Percentiles rank a stretch among this genome's conserved stretches.
These are phyloP conservation scores for Argyresthia goedartella DNA, from an alignment of 2,888 invertebrate genomes.

Conservation along the genomic window DNA sequence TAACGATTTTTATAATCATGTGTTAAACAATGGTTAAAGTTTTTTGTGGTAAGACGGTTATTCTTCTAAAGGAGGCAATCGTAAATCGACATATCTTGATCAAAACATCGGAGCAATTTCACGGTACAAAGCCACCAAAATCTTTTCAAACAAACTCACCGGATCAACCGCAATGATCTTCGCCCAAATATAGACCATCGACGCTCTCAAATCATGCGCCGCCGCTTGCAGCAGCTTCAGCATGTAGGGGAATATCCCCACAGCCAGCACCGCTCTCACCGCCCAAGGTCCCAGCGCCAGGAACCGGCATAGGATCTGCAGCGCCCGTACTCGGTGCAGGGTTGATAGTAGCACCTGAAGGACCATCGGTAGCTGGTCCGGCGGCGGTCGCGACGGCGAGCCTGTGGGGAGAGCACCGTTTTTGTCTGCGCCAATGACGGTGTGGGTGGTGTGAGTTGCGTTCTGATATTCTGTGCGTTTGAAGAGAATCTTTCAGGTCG, in stretches of 20 bases:
- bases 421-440: too few species aligned
- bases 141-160: slow-evolving; percentile 62
- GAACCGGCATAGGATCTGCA: slow-evolving; percentile 94
- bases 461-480: too few species aligned
- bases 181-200: slow-evolving; percentile 98
- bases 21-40: too few species aligned
- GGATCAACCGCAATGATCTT: slow-evolving; percentile 97
- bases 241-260: slow-evolving; percentile 99
- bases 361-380: slow-evolving; percentile 97
- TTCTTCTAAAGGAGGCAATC: too few species aligned
- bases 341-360: slow-evolving; percentile 84
- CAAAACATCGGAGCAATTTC: too few species aligned
- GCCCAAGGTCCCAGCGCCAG: slow-evolving; percentile 86
- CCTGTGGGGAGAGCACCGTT: slow-evolving; percentile 17
- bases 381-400: slow-evolving; percentile 80
- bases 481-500: too few species aligned
- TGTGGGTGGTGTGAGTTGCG: too few species aligned
- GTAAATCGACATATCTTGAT: too few species aligned
- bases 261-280: slow-evolving; percentile 94
- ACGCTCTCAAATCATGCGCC: slow-evolving; percentile 90
- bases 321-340: slow-evolving; percentile 91
- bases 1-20: too few species aligned
- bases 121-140: too few species aligned
- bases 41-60: too few species aligned
- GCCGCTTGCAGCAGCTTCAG: slow-evolving; percentile 96